These are phyloP conservation scores for Nycticryphes semicollaris DNA, from an alignment of 2,113 vertebrate species.

Conservation along the genomic window DNA sequence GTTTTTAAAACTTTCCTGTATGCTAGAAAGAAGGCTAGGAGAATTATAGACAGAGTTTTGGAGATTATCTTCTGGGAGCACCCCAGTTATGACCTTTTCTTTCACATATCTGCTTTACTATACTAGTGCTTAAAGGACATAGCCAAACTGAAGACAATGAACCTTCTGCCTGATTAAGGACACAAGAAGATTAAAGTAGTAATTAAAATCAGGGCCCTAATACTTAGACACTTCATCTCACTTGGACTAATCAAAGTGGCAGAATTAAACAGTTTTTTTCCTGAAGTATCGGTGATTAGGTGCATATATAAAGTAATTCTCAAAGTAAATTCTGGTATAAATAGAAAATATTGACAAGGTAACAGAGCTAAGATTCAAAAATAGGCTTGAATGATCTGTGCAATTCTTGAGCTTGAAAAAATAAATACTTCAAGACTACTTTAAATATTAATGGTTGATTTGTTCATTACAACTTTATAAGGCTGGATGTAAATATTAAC, in stretches of 20 bases:
- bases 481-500: not conserved
- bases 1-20: not conserved
- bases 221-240: not conserved
- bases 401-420: not conserved
- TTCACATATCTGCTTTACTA: not conserved
- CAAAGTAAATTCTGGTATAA: not conserved
- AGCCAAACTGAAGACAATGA: not conserved
- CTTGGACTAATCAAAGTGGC: conserved; percentile 7
- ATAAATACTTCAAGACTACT: not conserved
- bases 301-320: not conserved
- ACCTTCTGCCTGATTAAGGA: not conserved
- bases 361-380: not conserved
- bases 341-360: not conserved
- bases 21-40: not conserved
- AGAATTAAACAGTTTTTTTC: not conserved
- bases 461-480: not conserved
- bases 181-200: not conserved
- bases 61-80: not conserved
- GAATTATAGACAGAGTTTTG: not conserved
- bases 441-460: not conserved
- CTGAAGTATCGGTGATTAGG: not conserved
- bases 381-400: not conserved
- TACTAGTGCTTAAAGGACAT: not conserved
- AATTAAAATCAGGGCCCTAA: not conserved
- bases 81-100: not conserved